Evolutionary conservation across 2,888 invertebrate genomes (phyloP).

Genomic region (Ormyrus pomaceus): DNA sequence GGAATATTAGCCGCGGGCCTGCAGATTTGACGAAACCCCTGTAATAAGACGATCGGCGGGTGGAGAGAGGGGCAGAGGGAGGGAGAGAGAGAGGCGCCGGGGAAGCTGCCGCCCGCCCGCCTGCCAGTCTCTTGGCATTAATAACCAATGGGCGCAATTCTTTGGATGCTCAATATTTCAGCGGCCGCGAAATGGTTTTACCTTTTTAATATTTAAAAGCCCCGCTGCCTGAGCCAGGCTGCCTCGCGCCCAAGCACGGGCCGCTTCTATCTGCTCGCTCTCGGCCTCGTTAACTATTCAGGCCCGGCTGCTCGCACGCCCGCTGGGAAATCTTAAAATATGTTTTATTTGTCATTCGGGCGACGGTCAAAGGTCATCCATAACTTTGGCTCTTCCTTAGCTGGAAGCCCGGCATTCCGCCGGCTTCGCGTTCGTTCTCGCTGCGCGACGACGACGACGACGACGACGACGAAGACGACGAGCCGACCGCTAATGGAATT

Average conservation of each 20-base stretch:
- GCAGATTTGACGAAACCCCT: too few species aligned
- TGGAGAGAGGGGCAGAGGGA: too few species aligned
- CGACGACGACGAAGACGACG: background rate
- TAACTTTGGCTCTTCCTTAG: conserved; percentile 47
- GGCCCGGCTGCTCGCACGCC: conserved; percentile 60
- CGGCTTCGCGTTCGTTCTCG: background rate
- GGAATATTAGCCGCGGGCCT: too few species aligned
- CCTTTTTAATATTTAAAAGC: conserved; percentile 73
- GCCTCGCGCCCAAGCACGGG: too few species aligned
- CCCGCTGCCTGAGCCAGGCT: conserved; percentile 55
- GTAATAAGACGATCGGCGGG: too few species aligned
- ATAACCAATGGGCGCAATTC: conserved; percentile 66
- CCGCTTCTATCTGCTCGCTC: conserved; percentile 63
- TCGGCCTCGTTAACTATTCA: conserved; percentile 67
- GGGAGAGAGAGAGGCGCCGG: background rate
- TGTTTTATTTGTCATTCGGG: conserved; percentile 69
- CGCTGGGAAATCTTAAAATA: conserved; percentile 74
- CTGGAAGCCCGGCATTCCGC: background rate
- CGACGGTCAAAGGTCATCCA: conserved; percentile 66
- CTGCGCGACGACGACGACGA: background rate
- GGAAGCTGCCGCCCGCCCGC: conserved; percentile 7
- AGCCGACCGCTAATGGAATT: conserved; percentile 12
- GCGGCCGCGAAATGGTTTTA: conserved; percentile 71
- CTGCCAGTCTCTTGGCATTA: conserved; percentile 57
- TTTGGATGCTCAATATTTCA: conserved; percentile 68